Conservation (phyloP, 2,113 vertebrate species). For the Crotophaga sulcirostris region DNA sequence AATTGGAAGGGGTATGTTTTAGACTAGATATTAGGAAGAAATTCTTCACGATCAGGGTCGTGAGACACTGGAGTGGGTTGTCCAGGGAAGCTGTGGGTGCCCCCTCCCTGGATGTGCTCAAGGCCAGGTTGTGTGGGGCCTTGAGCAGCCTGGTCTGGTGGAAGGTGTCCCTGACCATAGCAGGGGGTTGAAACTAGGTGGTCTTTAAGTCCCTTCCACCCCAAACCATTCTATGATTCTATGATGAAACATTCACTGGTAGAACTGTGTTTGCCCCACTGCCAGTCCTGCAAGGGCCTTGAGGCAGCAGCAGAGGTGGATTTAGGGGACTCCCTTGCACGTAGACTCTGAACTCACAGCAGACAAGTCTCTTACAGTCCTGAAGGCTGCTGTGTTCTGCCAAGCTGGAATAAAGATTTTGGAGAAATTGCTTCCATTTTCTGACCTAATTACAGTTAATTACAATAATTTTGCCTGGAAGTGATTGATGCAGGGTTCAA, state of each 20-base stretch:
- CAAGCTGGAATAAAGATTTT: not conserved
- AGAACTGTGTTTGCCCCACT: not conserved
- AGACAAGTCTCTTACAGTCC: not conserved
- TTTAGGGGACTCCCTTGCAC: not conserved
- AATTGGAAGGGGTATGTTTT: too few relatives aligned
- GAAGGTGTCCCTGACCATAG: too few relatives aligned
- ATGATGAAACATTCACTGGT: not conserved
- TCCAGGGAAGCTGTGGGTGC: too few relatives aligned
- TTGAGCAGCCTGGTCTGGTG: too few relatives aligned
- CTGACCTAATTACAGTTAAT: conserved; percentile 37
- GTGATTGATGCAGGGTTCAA: not conserved
- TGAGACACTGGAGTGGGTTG: too few relatives aligned
- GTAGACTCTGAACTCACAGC: not conserved
- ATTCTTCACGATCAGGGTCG: too few relatives aligned
- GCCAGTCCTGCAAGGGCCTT: not conserved
- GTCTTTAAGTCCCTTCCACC: too few relatives aligned
- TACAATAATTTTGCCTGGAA: not conserved
- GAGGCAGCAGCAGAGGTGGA: not conserved
- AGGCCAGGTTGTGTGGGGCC: too few relatives aligned
- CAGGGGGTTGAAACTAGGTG: too few relatives aligned
- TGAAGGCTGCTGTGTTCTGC: not conserved
- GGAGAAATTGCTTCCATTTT: conserved; percentile 21
- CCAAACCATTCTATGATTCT: too few relatives aligned
- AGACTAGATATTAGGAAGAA: too few relatives aligned
- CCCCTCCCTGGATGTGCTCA: too few relatives aligned